A percentile compares a stretch with the other conserved stretches of the same genome.
Evolutionary conservation across 2,888 invertebrate genomes (phyloP).

Genomic region (Anarsia innoxiella): DNA sequence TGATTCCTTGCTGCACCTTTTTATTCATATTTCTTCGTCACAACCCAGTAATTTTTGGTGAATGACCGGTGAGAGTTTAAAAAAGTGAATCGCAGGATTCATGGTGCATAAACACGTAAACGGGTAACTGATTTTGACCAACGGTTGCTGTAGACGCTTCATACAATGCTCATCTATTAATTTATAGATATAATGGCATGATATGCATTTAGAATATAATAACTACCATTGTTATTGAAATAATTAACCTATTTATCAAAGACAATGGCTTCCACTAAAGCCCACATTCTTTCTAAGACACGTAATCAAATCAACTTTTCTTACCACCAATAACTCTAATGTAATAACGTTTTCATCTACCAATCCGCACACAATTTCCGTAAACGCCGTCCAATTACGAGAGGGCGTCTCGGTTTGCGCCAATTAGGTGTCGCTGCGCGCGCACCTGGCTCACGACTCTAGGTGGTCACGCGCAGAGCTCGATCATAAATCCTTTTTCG

Average conservation of each 20-base stretch:
- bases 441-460: slow-evolving; percentile 66
- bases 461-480: slow-evolving; percentile 51
- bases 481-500: slow-evolving; percentile 49
- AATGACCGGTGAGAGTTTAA: slow-evolving; percentile 65
- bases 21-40: slow-evolving; percentile 61
- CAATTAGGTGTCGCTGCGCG: slow-evolving; percentile 59
- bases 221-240: too few species aligned
- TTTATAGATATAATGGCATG: too few species aligned
- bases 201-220: too few species aligned
- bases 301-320: too few species aligned
- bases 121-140: slow-evolving; percentile 46
- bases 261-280: too few species aligned
- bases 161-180: slow-evolving; percentile 13
- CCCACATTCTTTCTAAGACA: too few species aligned
- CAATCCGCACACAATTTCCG: slow-evolving; percentile 55
- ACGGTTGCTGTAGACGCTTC: slow-evolving; percentile 19
- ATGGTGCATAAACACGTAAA: slow-evolving; percentile 57
- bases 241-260: too few species aligned
- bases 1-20: slow-evolving; percentile 68
- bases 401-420: slow-evolving; percentile 60
- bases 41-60: slow-evolving; percentile 62
- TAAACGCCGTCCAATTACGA: slow-evolving; percentile 65
- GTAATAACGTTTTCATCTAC: slow-evolving; percentile 53
- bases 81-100: slow-evolving; percentile 70
- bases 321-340: too few species aligned